These are phyloP conservation scores for Eutolmus rufibarbis DNA, from an alignment of 2,888 invertebrate species.

Conservation along the genomic window DNA sequence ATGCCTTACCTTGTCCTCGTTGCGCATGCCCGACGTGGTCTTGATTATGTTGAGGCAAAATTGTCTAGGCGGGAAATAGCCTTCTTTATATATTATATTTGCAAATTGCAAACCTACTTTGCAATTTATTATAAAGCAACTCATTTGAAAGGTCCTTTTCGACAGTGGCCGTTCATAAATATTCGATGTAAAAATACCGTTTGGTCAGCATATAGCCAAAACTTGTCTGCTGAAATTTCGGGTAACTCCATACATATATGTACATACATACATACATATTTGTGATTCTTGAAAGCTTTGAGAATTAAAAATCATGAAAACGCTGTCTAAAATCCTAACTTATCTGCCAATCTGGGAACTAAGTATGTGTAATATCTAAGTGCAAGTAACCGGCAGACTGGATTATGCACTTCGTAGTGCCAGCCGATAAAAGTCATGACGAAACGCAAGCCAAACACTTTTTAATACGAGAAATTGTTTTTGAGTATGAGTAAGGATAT, in stretches of 20 bases:
- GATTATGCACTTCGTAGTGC: neutral
- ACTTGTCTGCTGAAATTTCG: neutral
- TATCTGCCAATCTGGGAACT: neutral
- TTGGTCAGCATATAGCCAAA: neutral
- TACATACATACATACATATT: neutral
- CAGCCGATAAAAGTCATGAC: neutral
- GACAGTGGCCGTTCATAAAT: neutral
- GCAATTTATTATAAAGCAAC: neutral
- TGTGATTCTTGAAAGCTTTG: neutral
- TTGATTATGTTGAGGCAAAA: too few species aligned
- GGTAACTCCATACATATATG: neutral
- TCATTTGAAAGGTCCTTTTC: neutral
- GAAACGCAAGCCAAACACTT: neutral
- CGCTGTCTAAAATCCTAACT: neutral
- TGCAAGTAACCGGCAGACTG: neutral
- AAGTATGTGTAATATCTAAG: neutral
- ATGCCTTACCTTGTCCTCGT: too few species aligned
- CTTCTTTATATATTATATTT: too few species aligned
- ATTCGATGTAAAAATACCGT: neutral
- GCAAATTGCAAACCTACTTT: too few species aligned
- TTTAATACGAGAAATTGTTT: constrained; percentile 10
- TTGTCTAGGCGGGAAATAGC: too few species aligned
- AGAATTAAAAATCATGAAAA: neutral
- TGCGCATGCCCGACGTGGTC: too few species aligned
- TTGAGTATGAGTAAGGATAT: neutral